A percentile compares a stretch with the other conserved stretches of the same genome.
phyloP scores from a whole-genome alignment of 2,888 invertebrate species.

The Ennomos quercinarius region DNA sequence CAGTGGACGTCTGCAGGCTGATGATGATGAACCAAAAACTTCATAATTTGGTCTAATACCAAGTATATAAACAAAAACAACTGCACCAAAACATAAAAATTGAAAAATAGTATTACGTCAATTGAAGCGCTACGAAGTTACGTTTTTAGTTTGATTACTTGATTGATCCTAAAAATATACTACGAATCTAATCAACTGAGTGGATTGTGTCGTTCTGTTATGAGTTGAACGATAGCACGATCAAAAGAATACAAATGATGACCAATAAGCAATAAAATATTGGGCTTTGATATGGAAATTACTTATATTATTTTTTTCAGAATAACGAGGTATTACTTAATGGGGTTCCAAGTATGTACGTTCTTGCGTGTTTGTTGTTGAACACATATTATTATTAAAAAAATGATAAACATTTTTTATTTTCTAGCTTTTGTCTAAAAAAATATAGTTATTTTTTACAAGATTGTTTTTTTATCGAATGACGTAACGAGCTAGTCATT shows the following conservation, averaged over 20 bases:
- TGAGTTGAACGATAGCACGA: constrained; percentile 46
- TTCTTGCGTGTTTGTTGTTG: constrained; percentile 16
- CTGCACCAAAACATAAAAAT: background rate
- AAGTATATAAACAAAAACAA: no score
- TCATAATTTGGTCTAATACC: no score
- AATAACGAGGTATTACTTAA: constrained; percentile 17
- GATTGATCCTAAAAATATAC: constrained; percentile 26
- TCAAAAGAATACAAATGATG: constrained; percentile 36
- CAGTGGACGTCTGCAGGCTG: no score
- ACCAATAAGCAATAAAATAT: constrained; percentile 31
- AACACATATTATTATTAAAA: background rate
- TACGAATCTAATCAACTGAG: constrained; percentile 52
- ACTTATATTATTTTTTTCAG: constrained; percentile 28
- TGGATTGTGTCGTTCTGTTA: constrained; percentile 53
- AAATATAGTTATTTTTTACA: no score
- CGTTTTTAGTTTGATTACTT: constrained; percentile 32
- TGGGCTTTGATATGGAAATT: constrained; percentile 34
- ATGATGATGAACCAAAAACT: no score
- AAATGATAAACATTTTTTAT: background rate
- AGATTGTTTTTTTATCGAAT: no score
- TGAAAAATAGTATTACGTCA: background rate
- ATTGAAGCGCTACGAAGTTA: constrained; percentile 2
- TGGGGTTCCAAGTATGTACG: constrained; percentile 21
- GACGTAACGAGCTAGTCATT: no score
- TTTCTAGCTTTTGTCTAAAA: no score